Percentiles rank a stretch among this genome's conserved stretches.
Conservation (phyloP, 2,797 vertebrate genomes). For the Lateolabrax maculatus region DNA sequence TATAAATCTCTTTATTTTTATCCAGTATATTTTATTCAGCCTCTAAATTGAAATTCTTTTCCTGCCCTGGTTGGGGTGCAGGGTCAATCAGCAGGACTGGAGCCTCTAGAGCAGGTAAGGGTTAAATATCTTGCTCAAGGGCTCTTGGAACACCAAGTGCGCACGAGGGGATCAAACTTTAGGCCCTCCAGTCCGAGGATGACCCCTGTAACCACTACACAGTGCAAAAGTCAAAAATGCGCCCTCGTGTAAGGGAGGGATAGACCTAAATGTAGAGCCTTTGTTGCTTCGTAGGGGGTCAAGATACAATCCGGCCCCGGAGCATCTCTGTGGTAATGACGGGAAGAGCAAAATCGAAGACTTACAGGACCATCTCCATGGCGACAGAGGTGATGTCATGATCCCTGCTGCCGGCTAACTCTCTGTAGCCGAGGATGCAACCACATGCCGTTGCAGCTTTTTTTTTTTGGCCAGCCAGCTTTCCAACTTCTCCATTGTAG, state of each 20-base stretch:
- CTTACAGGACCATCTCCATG: slow-evolving; percentile 47
- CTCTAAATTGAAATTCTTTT: slow-evolving; percentile 9
- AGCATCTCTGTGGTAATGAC: slow-evolving; percentile 49
- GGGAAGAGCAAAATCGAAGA: slow-evolving; percentile 38
- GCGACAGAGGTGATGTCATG: slow-evolving; percentile 53
- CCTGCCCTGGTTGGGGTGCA: slow-evolving; percentile 11
- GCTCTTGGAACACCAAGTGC: not conserved
- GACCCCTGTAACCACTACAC: slow-evolving; percentile 23
- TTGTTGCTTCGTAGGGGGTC: slow-evolving; percentile 38
- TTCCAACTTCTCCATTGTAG: slow-evolving; percentile 22
- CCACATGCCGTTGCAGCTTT: slow-evolving; percentile 9
- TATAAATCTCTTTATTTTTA: slow-evolving; percentile 10
- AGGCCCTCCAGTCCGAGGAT: slow-evolving; percentile 1
- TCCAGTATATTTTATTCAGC: slow-evolving; percentile 9
- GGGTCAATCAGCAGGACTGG: slow-evolving; percentile 19
- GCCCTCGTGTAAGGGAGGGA: not conserved
- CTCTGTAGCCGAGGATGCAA: slow-evolving; percentile 31
- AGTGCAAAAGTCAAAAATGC: slow-evolving; percentile 32
- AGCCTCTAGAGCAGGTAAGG: slow-evolving; percentile 12
- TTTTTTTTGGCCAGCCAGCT: slow-evolving; percentile 24
- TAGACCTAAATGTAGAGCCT: slow-evolving; percentile 26
- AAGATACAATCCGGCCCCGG: slow-evolving; percentile 26
- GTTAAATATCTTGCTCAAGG: slow-evolving; percentile 48
- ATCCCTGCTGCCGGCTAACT: slow-evolving; percentile 34
- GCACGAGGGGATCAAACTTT: slow-evolving; percentile 19